Conservation (phyloP, 2,113 vertebrate genomes). For the Orcinus orca region DNA sequence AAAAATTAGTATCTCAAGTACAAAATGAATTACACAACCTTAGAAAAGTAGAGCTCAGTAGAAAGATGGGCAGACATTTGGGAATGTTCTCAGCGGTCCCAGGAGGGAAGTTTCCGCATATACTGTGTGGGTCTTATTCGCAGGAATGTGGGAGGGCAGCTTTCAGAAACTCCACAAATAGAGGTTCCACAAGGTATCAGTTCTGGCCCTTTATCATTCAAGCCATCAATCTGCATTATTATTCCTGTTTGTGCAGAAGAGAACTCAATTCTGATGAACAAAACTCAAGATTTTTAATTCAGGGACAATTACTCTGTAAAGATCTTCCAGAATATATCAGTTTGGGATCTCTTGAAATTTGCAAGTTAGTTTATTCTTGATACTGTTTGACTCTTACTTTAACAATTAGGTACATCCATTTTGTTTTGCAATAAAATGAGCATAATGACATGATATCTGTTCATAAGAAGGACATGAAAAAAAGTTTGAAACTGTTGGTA, state of each 20-base stretch:
- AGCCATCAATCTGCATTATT: background rate
- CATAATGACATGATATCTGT: background rate
- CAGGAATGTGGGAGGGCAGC: background rate
- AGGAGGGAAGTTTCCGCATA: background rate
- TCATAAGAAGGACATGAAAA: background rate
- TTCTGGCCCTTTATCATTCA: background rate
- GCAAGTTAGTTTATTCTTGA: background rate
- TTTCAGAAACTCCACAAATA: background rate
- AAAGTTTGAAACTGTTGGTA: background rate
- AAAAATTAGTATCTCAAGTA: background rate
- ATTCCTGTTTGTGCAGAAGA: background rate
- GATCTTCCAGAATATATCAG: background rate
- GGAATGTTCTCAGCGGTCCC: fast-evolving
- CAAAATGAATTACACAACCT: background rate
- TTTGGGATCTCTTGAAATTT: background rate
- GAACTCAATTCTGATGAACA: background rate
- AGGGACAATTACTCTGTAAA: background rate
- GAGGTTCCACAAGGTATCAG: background rate
- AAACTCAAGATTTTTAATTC: background rate
- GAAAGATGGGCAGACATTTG: background rate
- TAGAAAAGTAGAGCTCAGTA: background rate
- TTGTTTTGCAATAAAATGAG: background rate
- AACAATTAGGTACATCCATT: background rate
- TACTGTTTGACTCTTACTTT: background rate
- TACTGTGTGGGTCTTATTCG: no score